These are phyloP conservation scores for Andricus curvator DNA, from an alignment of 2,888 invertebrate species.

Conservation along the genomic window DNA sequence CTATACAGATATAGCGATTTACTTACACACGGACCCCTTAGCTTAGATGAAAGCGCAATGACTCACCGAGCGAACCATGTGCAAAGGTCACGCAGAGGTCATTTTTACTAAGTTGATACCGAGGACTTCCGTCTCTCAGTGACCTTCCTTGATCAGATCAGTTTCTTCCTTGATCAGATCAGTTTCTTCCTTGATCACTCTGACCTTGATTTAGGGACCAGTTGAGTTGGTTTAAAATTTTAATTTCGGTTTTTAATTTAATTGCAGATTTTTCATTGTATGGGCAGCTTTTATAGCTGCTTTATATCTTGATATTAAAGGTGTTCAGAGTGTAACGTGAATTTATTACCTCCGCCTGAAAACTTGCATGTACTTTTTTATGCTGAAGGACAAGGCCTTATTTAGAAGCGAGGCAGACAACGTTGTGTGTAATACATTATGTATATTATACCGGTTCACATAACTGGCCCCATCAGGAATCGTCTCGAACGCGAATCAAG, in stretches of 20 bases:
- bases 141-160: slow-evolving; percentile 13
- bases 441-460: slow-evolving; percentile 49
- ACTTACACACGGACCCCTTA: slow-evolving; percentile 54
- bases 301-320: background rate
- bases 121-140: slow-evolving; percentile 26
- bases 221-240: too few relatives aligned
- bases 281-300: background rate
- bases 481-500: slow-evolving; percentile 63
- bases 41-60: slow-evolving; percentile 62
- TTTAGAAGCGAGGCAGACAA: slow-evolving; percentile 49
- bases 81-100: slow-evolving; percentile 55
- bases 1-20: slow-evolving; percentile 47
- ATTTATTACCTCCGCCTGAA: background rate
- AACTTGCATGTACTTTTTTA: background rate
- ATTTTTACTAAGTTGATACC: slow-evolving; percentile 40
- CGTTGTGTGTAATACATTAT: slow-evolving; percentile 47
- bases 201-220: background rate
- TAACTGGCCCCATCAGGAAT: slow-evolving; percentile 53
- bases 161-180: background rate
- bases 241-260: too few relatives aligned
- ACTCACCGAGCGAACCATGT: slow-evolving; percentile 56
- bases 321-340: background rate
- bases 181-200: background rate
- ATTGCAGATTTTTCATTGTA: background rate
- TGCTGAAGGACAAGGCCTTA: slow-evolving; percentile 46